Evolutionary conservation across 1,140 invertebrate genomes (phyloP), one percentile per base, ranked within the genome.

Genomic region (Diplogasteroides magnus): DNA sequence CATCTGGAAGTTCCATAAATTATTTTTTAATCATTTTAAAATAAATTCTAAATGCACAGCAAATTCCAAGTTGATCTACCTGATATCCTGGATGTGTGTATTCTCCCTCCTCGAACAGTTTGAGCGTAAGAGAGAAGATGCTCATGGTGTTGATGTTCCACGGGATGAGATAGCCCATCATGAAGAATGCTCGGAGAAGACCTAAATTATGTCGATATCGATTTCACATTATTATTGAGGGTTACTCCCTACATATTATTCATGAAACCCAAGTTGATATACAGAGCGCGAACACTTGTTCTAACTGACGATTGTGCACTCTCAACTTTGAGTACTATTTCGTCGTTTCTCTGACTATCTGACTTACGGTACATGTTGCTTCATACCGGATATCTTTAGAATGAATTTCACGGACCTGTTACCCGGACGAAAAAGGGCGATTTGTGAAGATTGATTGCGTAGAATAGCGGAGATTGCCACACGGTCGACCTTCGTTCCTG

Each of bases 141-240:
- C 68, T 73, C 76, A 77, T 77, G 1, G 77, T 77, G 72, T 77
- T 77, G 68, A 77, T 77, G 37, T 78, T 76, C 70, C 70, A 76
- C 60, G 76, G 76, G 57, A 77, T 78, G 2, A 77, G 64, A 28
- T 73, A 76, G 23, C 76, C 76, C 67, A 78, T 77, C 76, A 77
- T 77, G 59, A 77, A 78, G 60, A 76, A 76, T 27, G 68, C 68
- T 48, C 76, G 73, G 15, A 74, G 23, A n/a, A 48, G 37, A 48
- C 37, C 37, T 48, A 6, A 48, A 48, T n/a, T n/a, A n/a, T n/a
- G n/a, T n/a, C n/a, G n/a, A n/a, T n/a, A n/a, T n/a, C n/a, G n/a
- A n/a, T n/a, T n/a, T n/a, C n/a, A n/a, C n/a, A n/a, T n/a, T n/a
- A n/a, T n/a, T n/a, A n/a, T n/a, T n/a, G n/a, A n/a, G n/a, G n/a